A percentile compares a stretch with the other conserved stretches of the same genome.
These are phyloP conservation scores for Pseudochirops cupreus DNA, from an alignment of 2,797 vertebrate genomes.

Conservation along the genomic window DNA sequence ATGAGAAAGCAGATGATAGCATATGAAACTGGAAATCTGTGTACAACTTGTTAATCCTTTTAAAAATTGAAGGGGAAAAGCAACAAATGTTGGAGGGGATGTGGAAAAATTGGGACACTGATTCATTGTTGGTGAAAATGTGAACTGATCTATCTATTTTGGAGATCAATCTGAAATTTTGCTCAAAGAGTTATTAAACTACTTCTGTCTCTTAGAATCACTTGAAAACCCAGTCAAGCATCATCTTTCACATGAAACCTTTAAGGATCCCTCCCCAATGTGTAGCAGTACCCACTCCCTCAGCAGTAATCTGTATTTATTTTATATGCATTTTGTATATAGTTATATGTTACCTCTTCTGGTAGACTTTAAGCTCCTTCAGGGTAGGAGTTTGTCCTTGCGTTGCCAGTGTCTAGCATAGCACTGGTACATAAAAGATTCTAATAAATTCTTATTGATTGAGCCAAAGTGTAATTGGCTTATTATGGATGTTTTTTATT, in stretches of 20 bases:
- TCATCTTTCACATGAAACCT: not conserved
- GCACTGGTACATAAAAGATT: not conserved
- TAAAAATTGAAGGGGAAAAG: not conserved
- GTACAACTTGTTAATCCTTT: not conserved
- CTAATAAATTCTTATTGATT: not conserved
- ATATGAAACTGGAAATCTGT: not conserved
- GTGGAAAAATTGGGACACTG: not conserved
- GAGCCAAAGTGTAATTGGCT: not conserved
- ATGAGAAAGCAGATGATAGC: no score
- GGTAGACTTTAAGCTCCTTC: not conserved
- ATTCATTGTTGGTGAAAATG: not conserved
- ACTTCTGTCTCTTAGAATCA: not conserved
- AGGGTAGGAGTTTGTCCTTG: not conserved
- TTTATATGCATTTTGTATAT: not conserved
- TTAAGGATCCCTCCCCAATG: not conserved
- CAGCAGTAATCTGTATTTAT: not conserved
- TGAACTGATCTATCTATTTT: not conserved
- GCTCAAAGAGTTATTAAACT: not conserved
- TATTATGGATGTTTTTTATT: not conserved
- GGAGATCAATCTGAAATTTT: not conserved
- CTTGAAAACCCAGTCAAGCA: not conserved
- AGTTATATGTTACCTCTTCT: not conserved
- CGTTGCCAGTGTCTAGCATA: not conserved
- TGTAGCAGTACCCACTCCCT: not conserved
- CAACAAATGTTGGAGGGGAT: not conserved